phyloP scores from a whole-genome alignment of 2,113 vertebrate genomes.

The Etheostoma spectabile region DNA sequence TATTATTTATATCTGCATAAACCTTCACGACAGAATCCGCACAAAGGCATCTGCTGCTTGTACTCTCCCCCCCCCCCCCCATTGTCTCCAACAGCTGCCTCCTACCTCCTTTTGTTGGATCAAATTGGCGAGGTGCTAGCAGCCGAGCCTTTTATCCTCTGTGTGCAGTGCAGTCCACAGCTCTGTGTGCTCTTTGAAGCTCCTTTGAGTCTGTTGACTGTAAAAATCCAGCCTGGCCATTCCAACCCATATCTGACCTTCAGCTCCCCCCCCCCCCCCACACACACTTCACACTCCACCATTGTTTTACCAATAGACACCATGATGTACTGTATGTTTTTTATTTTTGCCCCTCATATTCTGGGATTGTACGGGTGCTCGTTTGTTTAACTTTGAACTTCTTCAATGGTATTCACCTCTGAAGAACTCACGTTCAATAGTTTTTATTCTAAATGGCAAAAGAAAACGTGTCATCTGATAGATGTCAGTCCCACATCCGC shows the following conservation, averaged over 20 bases:
- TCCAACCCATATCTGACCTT: conserved; percentile 11
- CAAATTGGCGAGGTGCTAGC: conserved; percentile 69
- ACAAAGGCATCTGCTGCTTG: conserved; percentile 1
- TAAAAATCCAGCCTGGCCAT: background rate
- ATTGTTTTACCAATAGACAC: background rate
- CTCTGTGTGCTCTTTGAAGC: conserved; percentile 17
- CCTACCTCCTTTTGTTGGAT: conserved; percentile 71
- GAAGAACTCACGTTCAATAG: background rate
- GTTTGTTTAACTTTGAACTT: background rate
- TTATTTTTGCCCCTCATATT: background rate
- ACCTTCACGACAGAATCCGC: background rate
- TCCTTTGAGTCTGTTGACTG: conserved; percentile 17
- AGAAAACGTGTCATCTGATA: background rate
- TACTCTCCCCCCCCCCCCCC: conserved; percentile 2
- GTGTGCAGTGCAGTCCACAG: background rate
- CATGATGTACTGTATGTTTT: background rate
- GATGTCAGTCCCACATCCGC: too few relatives aligned
- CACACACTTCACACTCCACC: too few relatives aligned
- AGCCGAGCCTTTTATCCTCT: conserved; percentile 50
- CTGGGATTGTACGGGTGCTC: background rate
- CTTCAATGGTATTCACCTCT: background rate
- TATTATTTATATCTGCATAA: background rate
- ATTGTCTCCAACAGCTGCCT: conserved; percentile 79
- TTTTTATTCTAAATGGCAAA: background rate
- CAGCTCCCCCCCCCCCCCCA: background rate